Evolutionary conservation across 2,888 invertebrate genomes (phyloP), one percentile per base, ranked within the genome.

Genomic region (Eulithis prunata): DNA sequence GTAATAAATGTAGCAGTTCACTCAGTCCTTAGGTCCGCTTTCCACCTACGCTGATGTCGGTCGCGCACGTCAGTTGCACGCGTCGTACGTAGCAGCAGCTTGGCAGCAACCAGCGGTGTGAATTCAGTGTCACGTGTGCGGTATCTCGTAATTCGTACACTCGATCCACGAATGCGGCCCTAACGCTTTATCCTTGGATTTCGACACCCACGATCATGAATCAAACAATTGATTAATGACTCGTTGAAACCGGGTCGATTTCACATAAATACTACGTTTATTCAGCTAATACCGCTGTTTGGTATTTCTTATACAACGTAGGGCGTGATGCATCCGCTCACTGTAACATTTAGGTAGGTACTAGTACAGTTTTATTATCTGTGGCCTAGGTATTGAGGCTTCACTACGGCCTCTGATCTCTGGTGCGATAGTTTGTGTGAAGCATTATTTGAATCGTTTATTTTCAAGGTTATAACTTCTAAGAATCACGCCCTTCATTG

Each of bases 141-240:
- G 21, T 21, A 21, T 21, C 21, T 21, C 1, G 32, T 32, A 21
- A 21, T 32, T 32, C 32, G 32, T 32, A 32, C 6, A 3, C 32
- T 32, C 32, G 32, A 32, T 6, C 21, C 21, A 21, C 32, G 38
- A n/a, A 46, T 4, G n/a, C 21, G 21, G 21, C 7, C 38, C 47
- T 13, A 12, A 57, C 71, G 5, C 41, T 41, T 41, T 8, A 41
- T 8, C 74, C 72, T 74, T 71, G 69, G 68, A 66, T 88, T 86
- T 81, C 85, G 80, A 82, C 82, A 78, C 52, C 74, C 76, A 81
- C 82, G 83, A 85, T 75, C 79, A 78, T 78, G 83, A 81, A 81
- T 82, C 78, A 73, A 71, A 66, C 75, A 80, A 84, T 86, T 85
- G 84, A 85, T 86, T 85, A 84, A 87, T 83, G 83, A 84, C 77